phyloP scores from a whole-genome alignment of 2,888 invertebrate species.

The Micoletzkya japonica region DNA sequence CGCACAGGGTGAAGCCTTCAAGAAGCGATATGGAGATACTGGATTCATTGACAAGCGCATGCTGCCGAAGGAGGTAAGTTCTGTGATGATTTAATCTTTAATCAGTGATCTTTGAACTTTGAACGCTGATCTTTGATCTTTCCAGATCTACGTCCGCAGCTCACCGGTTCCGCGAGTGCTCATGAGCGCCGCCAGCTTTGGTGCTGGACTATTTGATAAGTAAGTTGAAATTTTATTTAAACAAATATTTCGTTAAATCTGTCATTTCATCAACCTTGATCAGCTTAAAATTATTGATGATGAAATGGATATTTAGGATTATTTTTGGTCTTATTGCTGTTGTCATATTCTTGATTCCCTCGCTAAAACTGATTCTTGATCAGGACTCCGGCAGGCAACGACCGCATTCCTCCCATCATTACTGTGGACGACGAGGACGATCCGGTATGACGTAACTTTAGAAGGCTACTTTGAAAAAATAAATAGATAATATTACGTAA shows the following conservation, averaged over 20 bases:
- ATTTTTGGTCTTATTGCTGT: too few relatives aligned
- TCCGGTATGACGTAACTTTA: background rate
- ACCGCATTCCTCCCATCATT: background rate
- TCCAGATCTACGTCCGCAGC: slow-evolving; percentile 1
- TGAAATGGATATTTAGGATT: too few relatives aligned
- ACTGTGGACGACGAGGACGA: slow-evolving; percentile 4
- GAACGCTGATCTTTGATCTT: background rate
- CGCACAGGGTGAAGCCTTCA: slow-evolving; percentile 8
- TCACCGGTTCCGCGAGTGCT: slow-evolving; percentile 19
- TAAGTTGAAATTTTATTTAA: background rate
- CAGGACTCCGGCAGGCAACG: slow-evolving; percentile 3
- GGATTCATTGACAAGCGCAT: slow-evolving; percentile 20
- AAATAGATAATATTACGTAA: too few relatives aligned
- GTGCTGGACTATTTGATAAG: slow-evolving; percentile 13
- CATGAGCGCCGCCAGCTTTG: slow-evolving; percentile 21
- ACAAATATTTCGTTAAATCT: too few relatives aligned
- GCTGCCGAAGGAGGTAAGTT: slow-evolving; percentile 1
- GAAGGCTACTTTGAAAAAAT: background rate
- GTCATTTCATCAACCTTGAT: too few relatives aligned
- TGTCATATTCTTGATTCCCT: too few relatives aligned
- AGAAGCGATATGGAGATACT: slow-evolving; percentile 11
- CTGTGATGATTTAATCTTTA: background rate
- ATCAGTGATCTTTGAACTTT: background rate
- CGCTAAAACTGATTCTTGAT: too few relatives aligned
- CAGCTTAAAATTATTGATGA: too few relatives aligned